Conservation (phyloP, 1,140 invertebrate genomes). For the Tetramorium parvispinum region DNA sequence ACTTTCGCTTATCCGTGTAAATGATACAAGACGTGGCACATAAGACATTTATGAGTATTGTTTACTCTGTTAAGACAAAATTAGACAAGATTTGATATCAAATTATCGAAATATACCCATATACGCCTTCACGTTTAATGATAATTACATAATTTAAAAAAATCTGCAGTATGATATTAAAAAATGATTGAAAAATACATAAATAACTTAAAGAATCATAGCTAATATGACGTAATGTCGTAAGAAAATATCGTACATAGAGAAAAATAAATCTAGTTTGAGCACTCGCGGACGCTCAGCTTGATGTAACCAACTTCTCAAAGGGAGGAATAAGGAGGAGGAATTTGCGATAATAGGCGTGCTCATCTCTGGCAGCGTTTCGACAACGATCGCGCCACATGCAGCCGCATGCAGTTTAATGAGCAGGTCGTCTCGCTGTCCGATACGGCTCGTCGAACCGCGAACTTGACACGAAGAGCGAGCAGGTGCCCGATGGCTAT, state of each 20-base stretch:
- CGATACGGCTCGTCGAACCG: conserved; percentile 56
- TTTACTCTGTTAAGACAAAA: neutral
- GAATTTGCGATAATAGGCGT: conserved; percentile 38
- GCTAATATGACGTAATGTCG: neutral
- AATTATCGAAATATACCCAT: conserved; percentile 4
- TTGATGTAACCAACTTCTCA: neutral
- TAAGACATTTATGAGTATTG: neutral
- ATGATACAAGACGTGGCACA: neutral
- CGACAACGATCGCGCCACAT: conserved; percentile 31
- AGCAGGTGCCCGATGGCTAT: conserved; percentile 11
- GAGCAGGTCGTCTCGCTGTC: conserved; percentile 35
- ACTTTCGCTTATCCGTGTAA: neutral
- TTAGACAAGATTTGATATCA: neutral
- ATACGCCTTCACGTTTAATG: neutral
- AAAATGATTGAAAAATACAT: neutral
- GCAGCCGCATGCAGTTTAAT: conserved; percentile 51
- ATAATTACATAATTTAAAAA: neutral
- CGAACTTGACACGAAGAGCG: conserved; percentile 46
- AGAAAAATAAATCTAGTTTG: neutral
- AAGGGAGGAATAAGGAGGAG: neutral
- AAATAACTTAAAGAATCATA: neutral
- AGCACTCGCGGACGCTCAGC: neutral
- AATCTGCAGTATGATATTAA: neutral
- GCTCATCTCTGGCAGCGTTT: conserved; percentile 25
- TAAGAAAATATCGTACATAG: neutral